A percentile compares a stretch with the other conserved stretches of the same genome.
Evolutionary conservation across 2,888 invertebrate species (phyloP).

Genomic region (Agrilus cyanescens): DNA sequence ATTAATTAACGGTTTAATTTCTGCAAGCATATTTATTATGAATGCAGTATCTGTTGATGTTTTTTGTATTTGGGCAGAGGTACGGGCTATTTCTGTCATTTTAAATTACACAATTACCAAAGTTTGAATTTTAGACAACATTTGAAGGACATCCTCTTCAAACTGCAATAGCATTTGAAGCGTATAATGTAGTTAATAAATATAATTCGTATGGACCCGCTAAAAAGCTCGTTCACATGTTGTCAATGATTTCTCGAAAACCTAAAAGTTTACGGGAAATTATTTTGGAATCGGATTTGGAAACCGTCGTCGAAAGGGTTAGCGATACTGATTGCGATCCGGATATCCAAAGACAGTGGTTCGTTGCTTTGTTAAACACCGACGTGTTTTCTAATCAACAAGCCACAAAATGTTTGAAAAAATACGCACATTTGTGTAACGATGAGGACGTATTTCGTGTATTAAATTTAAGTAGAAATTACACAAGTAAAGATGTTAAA

Average conservation of each 20-base stretch:
- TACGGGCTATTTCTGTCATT: conserved; percentile 11
- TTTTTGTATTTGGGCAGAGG: conserved; percentile 31
- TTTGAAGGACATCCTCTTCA: conserved; percentile 23
- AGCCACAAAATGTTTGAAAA: conserved; percentile 22
- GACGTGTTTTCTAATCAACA: conserved; percentile 22
- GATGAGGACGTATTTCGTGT: conserved; percentile 23
- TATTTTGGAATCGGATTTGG: conserved; percentile 23
- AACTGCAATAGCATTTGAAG: conserved; percentile 23
- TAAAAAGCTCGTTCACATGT: conserved; percentile 22
- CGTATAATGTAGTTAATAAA: conserved; percentile 26
- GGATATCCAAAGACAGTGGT: conserved; percentile 26
- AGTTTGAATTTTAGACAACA: neutral
- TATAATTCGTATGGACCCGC: conserved; percentile 25
- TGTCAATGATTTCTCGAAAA: conserved; percentile 26
- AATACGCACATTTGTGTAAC: conserved; percentile 24
- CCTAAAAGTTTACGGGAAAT: conserved; percentile 27
- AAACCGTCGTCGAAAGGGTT: conserved; percentile 25
- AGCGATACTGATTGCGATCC: conserved; percentile 21
- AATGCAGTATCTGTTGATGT: conserved; percentile 27
- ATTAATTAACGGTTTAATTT: conserved; percentile 21
- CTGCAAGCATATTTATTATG: conserved; percentile 19
- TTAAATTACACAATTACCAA: neutral
- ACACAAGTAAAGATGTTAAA: conserved; percentile 16
- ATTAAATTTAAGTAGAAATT: conserved; percentile 17
- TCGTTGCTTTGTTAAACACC: conserved; percentile 25